A percentile compares a stretch with the other conserved stretches of the same genome.
Evolutionary conservation across 2,797 vertebrate species (phyloP).

Genomic region (Mormyrus hasselquistii): DNA sequence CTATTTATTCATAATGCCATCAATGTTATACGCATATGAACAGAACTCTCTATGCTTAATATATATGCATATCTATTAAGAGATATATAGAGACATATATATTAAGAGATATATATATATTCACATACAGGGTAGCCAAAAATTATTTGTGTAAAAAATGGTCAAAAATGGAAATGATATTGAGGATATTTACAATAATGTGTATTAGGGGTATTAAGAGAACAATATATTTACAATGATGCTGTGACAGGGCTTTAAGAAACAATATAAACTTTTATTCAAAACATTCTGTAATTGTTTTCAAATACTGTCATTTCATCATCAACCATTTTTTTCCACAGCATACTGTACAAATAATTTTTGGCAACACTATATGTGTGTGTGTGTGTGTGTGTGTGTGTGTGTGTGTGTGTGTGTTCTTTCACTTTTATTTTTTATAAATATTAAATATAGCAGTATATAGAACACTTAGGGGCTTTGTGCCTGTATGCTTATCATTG

Average conservation of each 20-base stretch:
- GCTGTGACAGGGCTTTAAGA: no score
- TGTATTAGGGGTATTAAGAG: no score
- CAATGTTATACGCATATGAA: neutral
- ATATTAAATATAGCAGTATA: neutral
- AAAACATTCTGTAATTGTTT: no score
- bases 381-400: neutral
- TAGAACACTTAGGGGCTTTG: neutral
- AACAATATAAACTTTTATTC: no score
- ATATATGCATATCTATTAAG: neutral
- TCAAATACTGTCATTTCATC: no score
- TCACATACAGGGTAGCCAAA: neutral
- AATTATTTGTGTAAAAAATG: no score
- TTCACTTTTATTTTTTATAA: neutral
- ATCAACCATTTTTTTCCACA: no score
- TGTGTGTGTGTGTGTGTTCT: neutral
- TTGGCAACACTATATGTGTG: no score
- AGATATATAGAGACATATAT: neutral
- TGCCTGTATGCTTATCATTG: constrained; percentile 64
- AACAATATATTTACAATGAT: no score
- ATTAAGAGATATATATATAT: neutral
- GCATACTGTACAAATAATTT: no score
- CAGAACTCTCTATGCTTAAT: neutral
- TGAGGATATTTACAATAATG: no score
- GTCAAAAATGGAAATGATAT: no score
- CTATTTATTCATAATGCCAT: neutral